phyloP scores from a whole-genome alignment of 2,113 vertebrate species.

The Martes martes region DNA sequence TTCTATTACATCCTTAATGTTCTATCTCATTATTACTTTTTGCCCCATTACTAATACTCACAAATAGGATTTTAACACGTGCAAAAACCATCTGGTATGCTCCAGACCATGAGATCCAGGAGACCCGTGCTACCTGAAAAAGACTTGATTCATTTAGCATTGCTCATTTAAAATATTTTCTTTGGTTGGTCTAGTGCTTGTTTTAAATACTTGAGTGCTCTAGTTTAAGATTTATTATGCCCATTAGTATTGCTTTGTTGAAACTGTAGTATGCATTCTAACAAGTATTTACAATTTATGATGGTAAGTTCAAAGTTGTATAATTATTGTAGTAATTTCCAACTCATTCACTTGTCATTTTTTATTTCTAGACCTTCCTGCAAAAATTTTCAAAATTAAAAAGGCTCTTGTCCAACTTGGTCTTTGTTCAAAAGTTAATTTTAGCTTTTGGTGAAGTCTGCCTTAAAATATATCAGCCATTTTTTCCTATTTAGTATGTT shows the following conservation, averaged over 20 bases:
- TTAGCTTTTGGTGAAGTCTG: slow-evolving; percentile 46
- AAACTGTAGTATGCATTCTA: slow-evolving; percentile 73
- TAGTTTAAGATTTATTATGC: slow-evolving; percentile 70
- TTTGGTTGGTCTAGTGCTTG: slow-evolving; percentile 66
- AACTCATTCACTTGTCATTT: slow-evolving; percentile 75
- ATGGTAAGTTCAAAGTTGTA: slow-evolving; percentile 64
- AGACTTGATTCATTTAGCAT: slow-evolving; percentile 69
- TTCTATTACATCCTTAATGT: slow-evolving; percentile 37
- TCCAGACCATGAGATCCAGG: slow-evolving; percentile 38
- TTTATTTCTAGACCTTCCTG: slow-evolving; percentile 76
- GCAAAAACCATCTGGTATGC: slow-evolving; percentile 48
- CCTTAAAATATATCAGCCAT: slow-evolving; percentile 1
- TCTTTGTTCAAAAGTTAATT: slow-evolving; percentile 65
- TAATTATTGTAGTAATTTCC: slow-evolving; percentile 74
- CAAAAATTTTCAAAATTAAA: slow-evolving; percentile 68
- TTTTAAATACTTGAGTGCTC: slow-evolving; percentile 64
- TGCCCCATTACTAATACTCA: slow-evolving; percentile 57
- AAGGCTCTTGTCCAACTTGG: slow-evolving; percentile 45
- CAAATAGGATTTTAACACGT: slow-evolving; percentile 55
- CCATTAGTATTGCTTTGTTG: slow-evolving; percentile 73
- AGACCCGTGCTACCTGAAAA: slow-evolving; percentile 47
- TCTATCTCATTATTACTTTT: slow-evolving; percentile 56
- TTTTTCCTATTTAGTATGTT: background rate
- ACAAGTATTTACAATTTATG: slow-evolving; percentile 70
- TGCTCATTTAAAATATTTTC: slow-evolving; percentile 72